Evolutionary conservation across 2,113 vertebrate species (phyloP), one percentile per base, ranked within the genome.

Genomic region (Ploceus nigricollis): DNA sequence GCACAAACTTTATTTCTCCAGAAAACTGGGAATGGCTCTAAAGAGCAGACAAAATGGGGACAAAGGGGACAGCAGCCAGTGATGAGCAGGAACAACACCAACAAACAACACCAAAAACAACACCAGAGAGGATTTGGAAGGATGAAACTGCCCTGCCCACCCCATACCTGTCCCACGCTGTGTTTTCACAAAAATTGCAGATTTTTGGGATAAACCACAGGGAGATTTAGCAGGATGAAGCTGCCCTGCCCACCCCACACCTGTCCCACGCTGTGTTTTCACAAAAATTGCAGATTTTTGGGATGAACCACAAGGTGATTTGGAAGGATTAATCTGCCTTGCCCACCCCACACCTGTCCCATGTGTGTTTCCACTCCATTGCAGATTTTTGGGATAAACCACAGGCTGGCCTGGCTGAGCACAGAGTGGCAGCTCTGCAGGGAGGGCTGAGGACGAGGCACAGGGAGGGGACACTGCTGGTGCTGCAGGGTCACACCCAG

Each of bases 401-500:
- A 7, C 33, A 7, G 22, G 1, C 22, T 13, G 61, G 23, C 20
- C 28, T 4, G 20, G 25, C 1, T 12, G 45, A 21, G 72, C 19
- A n/a, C n/a, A n/a, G n/a, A 10, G 51, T 27, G 4, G 37, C 9
- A 16, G 58, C 58, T 28, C 58, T 8, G 35, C 60, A 21, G 3
- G 73, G 10, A 23, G 33, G 64, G 42, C 20, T 8, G 58, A 51
- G 51, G 30, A 19, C 2, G 20, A 33, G 3, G 53, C 37, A 42
- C 23, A 7, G 31, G 47, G 78, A 76, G 48, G 28, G 42, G 22
- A 53, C 57, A 2, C 23, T 12, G n/a, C 30, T 7, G 54, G 17
- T 9, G 17, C 65, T 51, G 40, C 51, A 20, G 39, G 35, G 19
- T 99, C 97, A 99, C 56, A 99, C 99, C 99, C 99, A 99, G 61